Conservation (phyloP, 2,113 vertebrate species). For the Entosphenus tridentatus region DNA sequence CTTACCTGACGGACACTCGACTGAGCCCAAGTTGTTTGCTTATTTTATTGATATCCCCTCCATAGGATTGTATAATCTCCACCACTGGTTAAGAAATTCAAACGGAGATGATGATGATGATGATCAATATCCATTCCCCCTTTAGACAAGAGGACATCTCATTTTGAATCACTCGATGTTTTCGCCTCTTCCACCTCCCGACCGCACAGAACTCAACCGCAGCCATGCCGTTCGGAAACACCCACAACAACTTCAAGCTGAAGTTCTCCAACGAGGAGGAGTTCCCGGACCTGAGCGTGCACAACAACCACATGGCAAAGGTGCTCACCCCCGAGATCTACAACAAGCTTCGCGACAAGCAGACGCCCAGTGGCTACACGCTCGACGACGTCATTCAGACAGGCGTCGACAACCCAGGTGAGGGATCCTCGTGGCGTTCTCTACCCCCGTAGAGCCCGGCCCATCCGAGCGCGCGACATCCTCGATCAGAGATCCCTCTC, state of each 20-base stretch:
- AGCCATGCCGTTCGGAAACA: slow-evolving; percentile 83
- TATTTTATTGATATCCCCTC: too few relatives aligned
- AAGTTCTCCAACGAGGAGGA: slow-evolving; percentile 34
- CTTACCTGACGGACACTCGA: too few relatives aligned
- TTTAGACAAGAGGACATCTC: too few relatives aligned
- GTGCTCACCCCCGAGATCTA: slow-evolving; percentile 49
- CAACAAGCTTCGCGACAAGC: slow-evolving; percentile 35
- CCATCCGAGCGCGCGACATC: neutral
- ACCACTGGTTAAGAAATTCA: too few relatives aligned
- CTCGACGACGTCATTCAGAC: slow-evolving; percentile 82
- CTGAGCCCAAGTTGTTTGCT: too few relatives aligned
- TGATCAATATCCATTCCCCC: too few relatives aligned
- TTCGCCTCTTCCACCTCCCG: slow-evolving; percentile 14
- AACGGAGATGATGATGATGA: too few relatives aligned
- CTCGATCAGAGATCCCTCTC: neutral
- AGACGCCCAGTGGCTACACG: slow-evolving; percentile 59
- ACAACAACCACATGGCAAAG: slow-evolving; percentile 94
- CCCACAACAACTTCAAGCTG: slow-evolving; percentile 58
- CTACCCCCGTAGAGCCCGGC: neutral
- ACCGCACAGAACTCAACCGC: slow-evolving; percentile 24
- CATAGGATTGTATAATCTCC: too few relatives aligned
- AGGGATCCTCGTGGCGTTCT: slow-evolving; percentile 10
- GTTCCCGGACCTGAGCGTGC: slow-evolving; percentile 54
- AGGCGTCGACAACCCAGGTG: slow-evolving; percentile 84
- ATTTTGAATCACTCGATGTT: too few relatives aligned